Percentiles rank a stretch among this genome's conserved stretches.
Conservation (phyloP, 2,797 vertebrate genomes). For the Lepilemur septentrionalis region DNA sequence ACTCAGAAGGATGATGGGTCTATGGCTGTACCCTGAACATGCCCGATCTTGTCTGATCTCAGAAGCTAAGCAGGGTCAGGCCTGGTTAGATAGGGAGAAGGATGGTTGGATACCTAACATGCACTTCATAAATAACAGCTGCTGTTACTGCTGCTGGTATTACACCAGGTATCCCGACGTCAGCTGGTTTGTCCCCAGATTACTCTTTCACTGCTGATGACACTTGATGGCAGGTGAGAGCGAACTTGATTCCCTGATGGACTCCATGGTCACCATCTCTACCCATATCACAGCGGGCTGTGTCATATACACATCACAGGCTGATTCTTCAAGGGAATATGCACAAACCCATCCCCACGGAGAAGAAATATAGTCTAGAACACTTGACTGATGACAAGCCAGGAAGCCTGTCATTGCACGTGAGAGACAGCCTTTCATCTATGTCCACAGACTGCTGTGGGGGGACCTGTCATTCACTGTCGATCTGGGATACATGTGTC, state of each 20-base stretch:
- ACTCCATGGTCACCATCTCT: neutral
- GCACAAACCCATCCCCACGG: neutral
- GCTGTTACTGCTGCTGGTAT: rapidly evolving
- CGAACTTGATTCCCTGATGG: neutral
- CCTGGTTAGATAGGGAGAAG: no score
- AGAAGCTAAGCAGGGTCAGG: no score
- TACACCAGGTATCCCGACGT: neutral
- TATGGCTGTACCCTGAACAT: no score
- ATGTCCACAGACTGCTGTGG: neutral
- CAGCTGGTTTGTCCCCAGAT: neutral
- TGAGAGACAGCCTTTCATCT: neutral
- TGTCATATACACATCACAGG: neutral
- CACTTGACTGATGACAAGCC: neutral
- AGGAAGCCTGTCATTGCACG: neutral
- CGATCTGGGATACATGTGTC: slow-evolving; percentile 65
- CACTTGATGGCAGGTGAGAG: neutral
- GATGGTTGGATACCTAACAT: rapidly evolving
- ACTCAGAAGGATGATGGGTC: rapidly evolving
- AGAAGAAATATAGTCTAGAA: neutral
- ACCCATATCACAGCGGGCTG: rapidly evolving
- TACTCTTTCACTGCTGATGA: neutral
- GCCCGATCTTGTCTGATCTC: no score
- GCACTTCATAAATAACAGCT: neutral
- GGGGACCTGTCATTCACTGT: slow-evolving; percentile 47
- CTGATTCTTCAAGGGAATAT: neutral